Percentiles rank a stretch among this genome's conserved stretches.
Conservation (phyloP, 1,140 invertebrate species). For the Meloidogyne hapla region DNA sequence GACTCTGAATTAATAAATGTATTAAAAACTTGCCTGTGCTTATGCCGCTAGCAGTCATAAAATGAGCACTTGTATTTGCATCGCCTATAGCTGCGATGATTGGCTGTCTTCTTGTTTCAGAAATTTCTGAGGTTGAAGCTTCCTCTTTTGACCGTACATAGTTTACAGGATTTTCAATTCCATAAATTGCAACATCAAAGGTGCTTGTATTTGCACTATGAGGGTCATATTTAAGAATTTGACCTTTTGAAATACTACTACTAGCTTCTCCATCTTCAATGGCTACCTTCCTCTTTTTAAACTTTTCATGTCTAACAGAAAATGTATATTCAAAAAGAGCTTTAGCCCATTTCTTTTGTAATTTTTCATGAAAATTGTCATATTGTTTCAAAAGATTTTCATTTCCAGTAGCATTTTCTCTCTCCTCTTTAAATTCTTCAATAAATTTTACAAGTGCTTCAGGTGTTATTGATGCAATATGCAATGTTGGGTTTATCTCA, state of each 20-base stretch:
- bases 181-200: neutral
- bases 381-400: neutral
- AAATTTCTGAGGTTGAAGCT: no score
- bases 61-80: slow-evolving; percentile 19
- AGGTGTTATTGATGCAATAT: slow-evolving; percentile 13
- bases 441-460: slow-evolving; percentile 5
- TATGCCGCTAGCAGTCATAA: slow-evolving; percentile 18
- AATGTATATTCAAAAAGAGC: neutral
- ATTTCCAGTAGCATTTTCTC: neutral
- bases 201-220: neutral
- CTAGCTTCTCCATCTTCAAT: neutral
- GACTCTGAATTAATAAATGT: no score
- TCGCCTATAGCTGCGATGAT: slow-evolving; percentile 12
- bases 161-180: neutral
- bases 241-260: neutral
- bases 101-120: neutral
- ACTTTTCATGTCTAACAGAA: neutral
- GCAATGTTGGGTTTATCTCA: slow-evolving; percentile 10
- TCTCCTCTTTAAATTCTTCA: neutral
- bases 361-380: neutral
- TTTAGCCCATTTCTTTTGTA: neutral
- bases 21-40: slow-evolving; percentile 9
- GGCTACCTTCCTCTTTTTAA: no score
- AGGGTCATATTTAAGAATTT: slow-evolving; percentile 1
- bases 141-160: no score